phyloP scores from a whole-genome alignment of 1,140 invertebrate genomes.

The Mactra quadrangularis region DNA sequence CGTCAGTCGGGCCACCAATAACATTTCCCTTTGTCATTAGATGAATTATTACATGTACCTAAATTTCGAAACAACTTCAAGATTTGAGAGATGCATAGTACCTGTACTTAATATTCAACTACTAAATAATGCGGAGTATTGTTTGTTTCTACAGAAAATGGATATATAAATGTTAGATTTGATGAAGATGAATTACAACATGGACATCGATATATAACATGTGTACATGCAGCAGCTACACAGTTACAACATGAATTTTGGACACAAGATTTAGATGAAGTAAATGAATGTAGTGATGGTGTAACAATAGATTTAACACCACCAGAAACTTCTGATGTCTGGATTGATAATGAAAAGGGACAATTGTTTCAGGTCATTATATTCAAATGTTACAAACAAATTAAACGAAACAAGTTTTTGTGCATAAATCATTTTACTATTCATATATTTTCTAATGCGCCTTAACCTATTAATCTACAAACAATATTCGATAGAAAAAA shows the following conservation, averaged over 20 bases:
- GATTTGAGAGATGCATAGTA: not conserved
- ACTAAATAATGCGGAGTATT: not conserved
- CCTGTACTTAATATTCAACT: not conserved
- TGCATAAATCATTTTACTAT: too few relatives aligned
- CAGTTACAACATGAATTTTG: constrained; percentile 64
- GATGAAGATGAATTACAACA: constrained; percentile 49
- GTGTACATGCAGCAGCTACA: constrained; percentile 66
- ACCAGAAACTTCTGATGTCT: constrained; percentile 64
- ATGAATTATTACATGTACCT: not conserved
- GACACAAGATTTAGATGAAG: constrained; percentile 56
- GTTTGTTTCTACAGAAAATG: constrained; percentile 40
- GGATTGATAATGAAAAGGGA: constrained; percentile 53
- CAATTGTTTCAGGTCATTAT: constrained; percentile 55
- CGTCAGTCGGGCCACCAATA: not conserved
- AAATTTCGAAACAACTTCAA: not conserved
- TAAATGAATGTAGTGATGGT: constrained; percentile 71
- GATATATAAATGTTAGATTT: constrained; percentile 58
- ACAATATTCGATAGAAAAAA: too few relatives aligned
- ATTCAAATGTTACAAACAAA: not conserved
- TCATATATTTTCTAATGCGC: too few relatives aligned
- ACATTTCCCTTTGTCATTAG: not conserved
- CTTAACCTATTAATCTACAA: too few relatives aligned
- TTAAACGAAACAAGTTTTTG: too few relatives aligned
- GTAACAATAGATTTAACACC: constrained; percentile 71
- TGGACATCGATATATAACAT: constrained; percentile 71